Base-by-base conservation (phyloP, 2,113 vertebrate species). In the Plotosus lineatus region DNA sequence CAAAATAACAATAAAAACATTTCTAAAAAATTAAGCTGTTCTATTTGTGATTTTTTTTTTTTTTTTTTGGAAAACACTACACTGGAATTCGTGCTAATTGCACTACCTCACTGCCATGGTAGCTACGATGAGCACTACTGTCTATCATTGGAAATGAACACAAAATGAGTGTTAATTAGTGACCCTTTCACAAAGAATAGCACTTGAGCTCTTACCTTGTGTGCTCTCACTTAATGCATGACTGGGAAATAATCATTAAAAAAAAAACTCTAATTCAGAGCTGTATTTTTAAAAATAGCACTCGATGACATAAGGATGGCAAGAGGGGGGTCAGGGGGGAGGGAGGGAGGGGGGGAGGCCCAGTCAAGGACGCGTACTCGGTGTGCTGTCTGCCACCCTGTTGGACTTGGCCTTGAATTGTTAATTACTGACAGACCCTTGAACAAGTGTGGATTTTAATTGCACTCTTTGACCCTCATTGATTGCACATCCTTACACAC, bases 401-500 rank as follows among this genome's bases (percentile, higher is more conserved):
- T 80, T 44, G 6, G 42, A 74, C 74, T 23, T 63, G 31, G 55
- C 40, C 55, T 38, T 40, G 69, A 74, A 51, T 74, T 46, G 69
- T 42, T 73, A 73, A 80, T 80, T 74, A 80, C 12, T 40, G 21
- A 74, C 44, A 60, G n/a, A 6, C 44, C 23, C 53, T 58, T 80
- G 68, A 73, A 73, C 51, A 42, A 74, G 69, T 58, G 53, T 42
- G 56, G 55, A 73, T 44, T 80, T 28, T 80, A 74, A 80, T 74
- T 61, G 69, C 44, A 46, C 69, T 63, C 28, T 80, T 51, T 80
- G 69, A 80, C 69, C 69, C 56, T 50, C 21, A 3, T 36, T 48
- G 31, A 80, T 50, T 42, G 28, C 42, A 40, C 28, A 38, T 44
- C 11, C 68, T 33, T 46, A 61, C 17, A 80, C 66, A 72, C 77